phyloP scores from a whole-genome alignment of 1,140 invertebrate genomes.

The Solenopsis fugax region DNA sequence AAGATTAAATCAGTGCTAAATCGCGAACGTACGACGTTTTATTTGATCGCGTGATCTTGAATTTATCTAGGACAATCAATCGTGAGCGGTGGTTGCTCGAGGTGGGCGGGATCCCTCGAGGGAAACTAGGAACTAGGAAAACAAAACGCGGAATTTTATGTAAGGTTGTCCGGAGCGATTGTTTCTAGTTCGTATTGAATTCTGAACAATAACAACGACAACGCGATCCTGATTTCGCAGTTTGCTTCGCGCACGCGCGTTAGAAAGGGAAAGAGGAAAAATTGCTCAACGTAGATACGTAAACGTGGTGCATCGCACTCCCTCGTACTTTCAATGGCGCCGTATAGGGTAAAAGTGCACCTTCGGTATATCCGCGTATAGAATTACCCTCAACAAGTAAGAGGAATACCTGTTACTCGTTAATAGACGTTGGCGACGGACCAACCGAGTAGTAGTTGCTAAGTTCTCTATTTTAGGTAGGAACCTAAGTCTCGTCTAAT shows the following conservation, averaged over 20 bases:
- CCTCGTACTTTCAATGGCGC: not conserved
- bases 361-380: not conserved
- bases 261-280: constrained; percentile 68
- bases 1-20: constrained; percentile 12
- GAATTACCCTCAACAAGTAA: constrained; percentile 40
- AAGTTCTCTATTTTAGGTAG: constrained; percentile 8
- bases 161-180: constrained; percentile 18
- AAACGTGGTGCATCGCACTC: constrained; percentile 51
- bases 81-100: not conserved
- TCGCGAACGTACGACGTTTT: constrained; percentile 22
- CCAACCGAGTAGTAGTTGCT: not conserved
- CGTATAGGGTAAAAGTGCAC: not conserved
- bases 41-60: constrained; percentile 34
- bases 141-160: constrained; percentile 12
- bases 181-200: constrained; percentile 34
- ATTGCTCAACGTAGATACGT: constrained; percentile 85
- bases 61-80: constrained; percentile 54
- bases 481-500: constrained; percentile 23
- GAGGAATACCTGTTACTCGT: constrained; percentile 3
- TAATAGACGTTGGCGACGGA: constrained; percentile 22
- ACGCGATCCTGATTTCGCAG: constrained; percentile 56
- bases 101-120: not conserved
- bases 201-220: not conserved
- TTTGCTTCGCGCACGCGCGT: constrained; percentile 65
- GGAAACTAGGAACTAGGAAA: not conserved